These are phyloP conservation scores for Mastacembelus armatus DNA, from an alignment of 2,797 vertebrate genomes.

Conservation along the genomic window DNA sequence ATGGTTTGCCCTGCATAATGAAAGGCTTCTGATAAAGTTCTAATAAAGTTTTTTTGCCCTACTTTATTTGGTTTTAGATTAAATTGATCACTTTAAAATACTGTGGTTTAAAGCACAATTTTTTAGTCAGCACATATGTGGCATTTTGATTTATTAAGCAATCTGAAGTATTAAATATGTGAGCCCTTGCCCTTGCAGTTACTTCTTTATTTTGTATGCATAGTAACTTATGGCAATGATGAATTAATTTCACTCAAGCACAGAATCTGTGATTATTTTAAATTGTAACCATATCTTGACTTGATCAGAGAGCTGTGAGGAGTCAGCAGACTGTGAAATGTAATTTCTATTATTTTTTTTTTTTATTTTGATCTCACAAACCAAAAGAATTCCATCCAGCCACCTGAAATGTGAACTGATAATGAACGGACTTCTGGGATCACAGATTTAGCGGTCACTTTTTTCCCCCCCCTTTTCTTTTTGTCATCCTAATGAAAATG, in stretches of 20 bases:
- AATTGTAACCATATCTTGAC: slow-evolving; percentile 84
- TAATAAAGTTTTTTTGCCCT: slow-evolving; percentile 41
- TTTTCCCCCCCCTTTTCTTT: slow-evolving; percentile 1
- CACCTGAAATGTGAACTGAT: slow-evolving; percentile 78
- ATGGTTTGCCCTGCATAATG: background rate
- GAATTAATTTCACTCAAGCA: slow-evolving; percentile 94
- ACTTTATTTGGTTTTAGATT: slow-evolving; percentile 27
- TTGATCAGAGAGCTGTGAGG: slow-evolving; percentile 79
- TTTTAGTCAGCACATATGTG: slow-evolving; percentile 84
- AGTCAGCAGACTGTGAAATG: slow-evolving; percentile 81
- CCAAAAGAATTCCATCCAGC: slow-evolving; percentile 65
- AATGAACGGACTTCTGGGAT: slow-evolving; percentile 80
- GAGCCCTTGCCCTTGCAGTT: slow-evolving; percentile 74
- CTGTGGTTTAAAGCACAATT: slow-evolving; percentile 25
- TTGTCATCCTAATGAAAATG: slow-evolving; percentile 48
- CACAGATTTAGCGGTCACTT: slow-evolving; percentile 72
- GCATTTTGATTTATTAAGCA: slow-evolving; percentile 97
- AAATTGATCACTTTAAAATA: slow-evolving; percentile 49
- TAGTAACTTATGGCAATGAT: slow-evolving; percentile 90
- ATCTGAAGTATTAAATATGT: slow-evolving; percentile 89
- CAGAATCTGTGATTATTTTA: slow-evolving; percentile 91
- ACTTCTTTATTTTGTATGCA: slow-evolving; percentile 87
- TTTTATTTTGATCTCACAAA: slow-evolving; percentile 64
- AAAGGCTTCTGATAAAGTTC: slow-evolving; percentile 38
- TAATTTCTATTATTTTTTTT: slow-evolving; percentile 73